Conservation (phyloP, 2,888 invertebrate genomes). For the Epirrita christyi region DNA sequence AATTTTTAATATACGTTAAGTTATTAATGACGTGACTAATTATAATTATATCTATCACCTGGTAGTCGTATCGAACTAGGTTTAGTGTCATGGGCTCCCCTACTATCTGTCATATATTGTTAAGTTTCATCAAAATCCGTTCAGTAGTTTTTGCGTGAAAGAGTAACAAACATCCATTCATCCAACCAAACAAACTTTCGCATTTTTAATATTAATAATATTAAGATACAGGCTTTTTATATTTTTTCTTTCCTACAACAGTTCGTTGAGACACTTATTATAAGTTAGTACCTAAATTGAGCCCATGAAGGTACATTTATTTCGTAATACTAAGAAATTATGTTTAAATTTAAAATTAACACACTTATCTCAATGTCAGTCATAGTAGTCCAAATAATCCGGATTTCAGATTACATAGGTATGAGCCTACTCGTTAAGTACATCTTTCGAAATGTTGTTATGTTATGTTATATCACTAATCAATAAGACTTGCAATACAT, state of each 20-base stretch:
- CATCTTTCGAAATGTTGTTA: constrained; percentile 9
- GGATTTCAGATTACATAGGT: constrained; percentile 12
- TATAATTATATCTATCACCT: too few species aligned
- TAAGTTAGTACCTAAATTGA: not conserved
- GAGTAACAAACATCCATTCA: too few species aligned
- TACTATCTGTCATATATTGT: too few species aligned
- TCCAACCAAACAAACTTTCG: too few species aligned
- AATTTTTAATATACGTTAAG: too few species aligned
- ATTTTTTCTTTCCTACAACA: not conserved
- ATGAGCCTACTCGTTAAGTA: constrained; percentile 5
- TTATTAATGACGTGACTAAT: too few species aligned
- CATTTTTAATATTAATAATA: too few species aligned
- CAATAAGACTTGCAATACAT: too few species aligned
- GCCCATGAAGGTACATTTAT: not conserved
- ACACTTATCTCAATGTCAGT: constrained; percentile 21
- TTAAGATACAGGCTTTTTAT: not conserved
- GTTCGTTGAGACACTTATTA: not conserved
- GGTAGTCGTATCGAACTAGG: too few species aligned
- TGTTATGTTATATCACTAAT: not conserved
- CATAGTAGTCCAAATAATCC: constrained; percentile 9
- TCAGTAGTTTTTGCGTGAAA: too few species aligned
- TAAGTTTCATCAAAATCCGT: too few species aligned
- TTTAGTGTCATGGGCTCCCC: too few species aligned
- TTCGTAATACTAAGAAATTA: not conserved
- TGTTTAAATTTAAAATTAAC: not conserved